Evolutionary conservation across 2,888 invertebrate genomes (phyloP).

Genomic region (Xestia sexstrigata): DNA sequence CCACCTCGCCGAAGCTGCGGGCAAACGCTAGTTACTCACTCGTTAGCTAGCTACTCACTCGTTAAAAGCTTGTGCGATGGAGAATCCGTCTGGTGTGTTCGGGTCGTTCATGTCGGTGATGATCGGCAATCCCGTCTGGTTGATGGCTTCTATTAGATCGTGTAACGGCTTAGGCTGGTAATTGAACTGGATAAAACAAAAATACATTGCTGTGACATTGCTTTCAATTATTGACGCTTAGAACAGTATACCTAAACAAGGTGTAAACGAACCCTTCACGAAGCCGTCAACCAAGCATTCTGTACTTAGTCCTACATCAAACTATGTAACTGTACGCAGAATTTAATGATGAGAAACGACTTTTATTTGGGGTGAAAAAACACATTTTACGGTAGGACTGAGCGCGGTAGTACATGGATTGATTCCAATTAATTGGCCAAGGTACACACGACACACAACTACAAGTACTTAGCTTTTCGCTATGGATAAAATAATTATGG

Average conservation of each 20-base stretch:
- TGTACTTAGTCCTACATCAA: too few species aligned
- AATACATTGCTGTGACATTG: neutral
- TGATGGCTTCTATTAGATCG: slow-evolving; percentile 90
- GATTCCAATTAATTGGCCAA: too few species aligned
- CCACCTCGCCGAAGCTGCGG: neutral
- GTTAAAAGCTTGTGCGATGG: slow-evolving; percentile 91
- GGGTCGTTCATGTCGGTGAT: slow-evolving; percentile 91
- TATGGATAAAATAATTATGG: neutral
- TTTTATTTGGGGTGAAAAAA: too few species aligned
- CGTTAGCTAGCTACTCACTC: slow-evolving; percentile 84
- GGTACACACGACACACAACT: neutral
- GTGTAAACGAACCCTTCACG: too few species aligned
- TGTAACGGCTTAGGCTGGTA: slow-evolving; percentile 89
- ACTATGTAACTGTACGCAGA: too few species aligned
- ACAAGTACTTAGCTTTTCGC: neutral
- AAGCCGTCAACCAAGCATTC: too few species aligned
- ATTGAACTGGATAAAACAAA: slow-evolving; percentile 85
- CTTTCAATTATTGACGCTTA: neutral
- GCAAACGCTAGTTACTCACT: slow-evolving; percentile 77
- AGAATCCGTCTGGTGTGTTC: slow-evolving; percentile 91
- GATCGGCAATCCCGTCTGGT: slow-evolving; percentile 89
- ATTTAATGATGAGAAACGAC: too few species aligned
- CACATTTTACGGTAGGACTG: too few species aligned
- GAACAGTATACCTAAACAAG: too few species aligned
- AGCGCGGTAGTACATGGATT: too few species aligned